Base-by-base conservation (phyloP, 1,140 invertebrate genomes). In the Bombus balteatus region DNA sequence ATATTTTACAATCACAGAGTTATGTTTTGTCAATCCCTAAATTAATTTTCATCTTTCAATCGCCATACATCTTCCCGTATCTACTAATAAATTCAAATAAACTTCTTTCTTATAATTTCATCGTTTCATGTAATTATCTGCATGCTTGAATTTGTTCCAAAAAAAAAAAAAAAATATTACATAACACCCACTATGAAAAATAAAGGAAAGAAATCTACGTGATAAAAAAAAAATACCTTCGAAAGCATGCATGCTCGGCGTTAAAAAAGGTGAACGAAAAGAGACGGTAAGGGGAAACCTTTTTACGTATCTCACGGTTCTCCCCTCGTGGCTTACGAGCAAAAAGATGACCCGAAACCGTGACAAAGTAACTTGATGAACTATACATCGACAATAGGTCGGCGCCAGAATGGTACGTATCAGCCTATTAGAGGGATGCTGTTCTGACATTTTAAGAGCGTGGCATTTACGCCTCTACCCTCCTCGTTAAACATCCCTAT, bases 361-460 rank as follows among this genome's bases (percentile, higher is more conserved):
- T 89, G 87, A 88, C 87, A 77, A 89, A 86, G 79, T 86, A 47
- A 85, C 81, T 74, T 80, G 87, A 88, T 81, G 83, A 77, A 76
- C 59, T 47, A 75, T 77, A 71, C 59, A 83, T 34, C 41, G 78
- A 87, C 71, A 73, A 75, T 77, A 77, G 87, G 87, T 87, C 88
- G 76, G 72, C 84, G 68, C 43, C 70, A 47, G 62, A 85, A 82
- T 83, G 88, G 86, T 91, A 91, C 76, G 18, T 53, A 53, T 53
- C 83, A 66, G 81, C 89, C 87, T 91, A 90, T 92, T 88, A 76
- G 83, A 90, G 90, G 93, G 94, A 94, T 94, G 94, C 94, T 94
- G 93, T 53, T 85, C 83, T 94, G 94, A 94, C 94, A 94, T 94
- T 94, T 83, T 94, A 86, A 87, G 47, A 90, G 87, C 88, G 85